Evolutionary conservation across 2,797 vertebrate species (phyloP), one percentile per base, ranked within the genome.

Genomic region (Antrozous pallidus): DNA sequence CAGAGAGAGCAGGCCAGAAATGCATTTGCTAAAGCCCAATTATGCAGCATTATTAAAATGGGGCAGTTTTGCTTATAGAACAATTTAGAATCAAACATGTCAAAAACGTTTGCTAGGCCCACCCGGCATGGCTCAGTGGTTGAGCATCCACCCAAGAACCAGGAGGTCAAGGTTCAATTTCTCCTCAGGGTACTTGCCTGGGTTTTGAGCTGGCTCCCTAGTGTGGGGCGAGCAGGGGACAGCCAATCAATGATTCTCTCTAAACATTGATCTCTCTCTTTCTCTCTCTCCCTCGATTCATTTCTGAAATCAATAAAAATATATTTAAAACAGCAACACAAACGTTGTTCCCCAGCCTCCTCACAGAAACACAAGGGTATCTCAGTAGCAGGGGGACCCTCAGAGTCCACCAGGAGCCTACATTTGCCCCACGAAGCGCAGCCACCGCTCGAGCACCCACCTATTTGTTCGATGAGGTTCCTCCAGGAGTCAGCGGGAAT

Each of bases 401-500:
- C 31, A 0, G 70, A 24, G 74, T 33, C 54, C 56, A 12, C 22
- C 12, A 3, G 38, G 18, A 40, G 33, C 45, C 12, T 71, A 16
- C 56, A 2, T 14, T 45, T 56, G 56, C 65, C 54, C 24, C 7
- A 24, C 0, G 69, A 58, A 33, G 26, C 33, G 2, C 45, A 5
- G 31, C 7, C 0, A 18, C 58, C 1, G n/a, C 51, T 22, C 0
- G 1, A 42, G 47, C 90, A 85, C 97, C 73, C 98, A 98, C 98
- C 98, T 97, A 98, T 98, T 40, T 98, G 98, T 47, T 98, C 98
- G 74, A 98, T 98, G 88, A 98, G 98, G 90, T 98, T 98, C 95
- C 98, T 98, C 98, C 98, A 98, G 42, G 98, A 98, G 84, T 98
- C 98, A 18, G 98, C 96, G n/a, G 98, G 98, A 85, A 98, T 97